These are phyloP conservation scores for Agonopterix heracliana DNA, from an alignment of 2,888 invertebrate species.

Conservation along the genomic window DNA sequence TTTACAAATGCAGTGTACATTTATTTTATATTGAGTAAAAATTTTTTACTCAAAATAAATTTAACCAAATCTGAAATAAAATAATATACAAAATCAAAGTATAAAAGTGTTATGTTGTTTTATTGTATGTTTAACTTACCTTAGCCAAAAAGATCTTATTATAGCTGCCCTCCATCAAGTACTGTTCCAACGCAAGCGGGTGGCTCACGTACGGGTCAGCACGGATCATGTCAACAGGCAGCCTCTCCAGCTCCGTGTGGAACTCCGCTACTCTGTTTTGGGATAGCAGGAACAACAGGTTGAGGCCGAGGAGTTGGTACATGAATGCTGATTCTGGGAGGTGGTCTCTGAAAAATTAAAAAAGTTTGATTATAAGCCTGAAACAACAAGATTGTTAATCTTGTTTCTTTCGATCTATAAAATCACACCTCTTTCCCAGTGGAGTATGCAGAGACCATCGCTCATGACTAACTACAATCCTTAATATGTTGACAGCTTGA, in stretches of 20 bases:
- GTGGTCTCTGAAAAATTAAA: constrained; percentile 70
- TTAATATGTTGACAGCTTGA: too few species aligned
- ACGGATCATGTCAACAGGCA: constrained; percentile 93
- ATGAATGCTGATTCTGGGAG: constrained; percentile 95
- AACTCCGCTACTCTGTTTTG: constrained; percentile 99
- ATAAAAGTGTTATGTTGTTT: too few species aligned
- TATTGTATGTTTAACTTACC: constrained; percentile 42
- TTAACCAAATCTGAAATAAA: too few species aligned
- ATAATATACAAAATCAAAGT: too few species aligned
- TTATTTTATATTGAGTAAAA: too few species aligned
- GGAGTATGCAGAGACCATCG: too few species aligned
- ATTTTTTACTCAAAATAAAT: too few species aligned
- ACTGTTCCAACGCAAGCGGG: constrained; percentile 97
- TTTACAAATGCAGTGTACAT: too few species aligned
- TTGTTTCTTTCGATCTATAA: too few species aligned
- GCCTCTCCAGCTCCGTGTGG: constrained; percentile 96
- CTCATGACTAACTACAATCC: too few species aligned
- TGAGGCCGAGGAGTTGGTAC: constrained; percentile 95
- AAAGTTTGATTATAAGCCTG: background rate
- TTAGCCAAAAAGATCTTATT: constrained; percentile 97
- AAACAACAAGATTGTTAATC: too few species aligned
- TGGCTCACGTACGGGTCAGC: constrained; percentile 96
- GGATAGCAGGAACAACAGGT: constrained; percentile 93
- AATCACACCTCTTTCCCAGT: too few species aligned
- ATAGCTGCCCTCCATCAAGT: constrained; percentile 99